These are phyloP conservation scores for Hippocampus kuda DNA, from an alignment of 2,797 vertebrate genomes.

Conservation along the genomic window DNA sequence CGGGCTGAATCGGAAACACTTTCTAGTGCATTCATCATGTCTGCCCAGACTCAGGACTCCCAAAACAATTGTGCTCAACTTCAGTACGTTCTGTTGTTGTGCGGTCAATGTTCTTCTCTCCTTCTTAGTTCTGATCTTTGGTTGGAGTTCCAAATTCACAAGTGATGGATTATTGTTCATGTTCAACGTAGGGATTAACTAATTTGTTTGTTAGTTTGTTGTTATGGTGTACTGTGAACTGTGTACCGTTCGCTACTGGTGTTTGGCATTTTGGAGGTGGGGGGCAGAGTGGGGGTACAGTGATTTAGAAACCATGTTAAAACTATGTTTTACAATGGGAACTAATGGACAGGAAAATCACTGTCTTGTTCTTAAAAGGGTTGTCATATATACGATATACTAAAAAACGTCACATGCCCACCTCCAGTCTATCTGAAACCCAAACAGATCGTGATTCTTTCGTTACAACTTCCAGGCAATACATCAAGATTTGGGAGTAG, in stretches of 20 bases:
- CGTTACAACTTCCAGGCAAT: slow-evolving; percentile 12
- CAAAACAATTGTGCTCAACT: slow-evolving; percentile 35
- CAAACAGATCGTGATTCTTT: slow-evolving; percentile 15
- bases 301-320: background rate
- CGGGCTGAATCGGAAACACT: slow-evolving; percentile 1
- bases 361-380: slow-evolving; percentile 8
- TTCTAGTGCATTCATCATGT: slow-evolving; percentile 24
- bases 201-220: too few relatives aligned
- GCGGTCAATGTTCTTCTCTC: too few relatives aligned
- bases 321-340: background rate
- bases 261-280: background rate
- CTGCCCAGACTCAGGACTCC: slow-evolving; percentile 22
- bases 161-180: too few relatives aligned
- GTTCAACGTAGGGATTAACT: too few relatives aligned
- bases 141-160: too few relatives aligned
- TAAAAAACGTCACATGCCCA: background rate
- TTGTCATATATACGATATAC: slow-evolving; percentile 3
- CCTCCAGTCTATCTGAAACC: slow-evolving; percentile 14
- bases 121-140: too few relatives aligned
- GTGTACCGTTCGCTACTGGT: too few relatives aligned
- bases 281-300: too few relatives aligned
- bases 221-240: too few relatives aligned
- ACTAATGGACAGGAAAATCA: background rate
- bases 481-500: slow-evolving; percentile 32
- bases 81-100: background rate